phyloP scores from a whole-genome alignment of 2,888 invertebrate genomes.

The Drosophila ezoana region DNA sequence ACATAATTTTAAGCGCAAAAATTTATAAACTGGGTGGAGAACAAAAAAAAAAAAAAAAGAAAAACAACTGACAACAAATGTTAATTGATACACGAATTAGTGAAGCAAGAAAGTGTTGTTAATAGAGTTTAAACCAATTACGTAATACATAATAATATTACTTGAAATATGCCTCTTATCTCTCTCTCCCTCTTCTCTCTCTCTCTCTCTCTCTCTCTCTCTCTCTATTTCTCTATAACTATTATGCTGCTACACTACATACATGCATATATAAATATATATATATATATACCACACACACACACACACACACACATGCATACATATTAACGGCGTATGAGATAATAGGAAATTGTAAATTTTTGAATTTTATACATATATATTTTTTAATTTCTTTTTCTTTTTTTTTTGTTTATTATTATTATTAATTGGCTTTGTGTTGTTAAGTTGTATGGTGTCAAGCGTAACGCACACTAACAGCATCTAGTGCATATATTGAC shows the following conservation, averaged over 20 bases:
- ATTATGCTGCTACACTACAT: constrained; percentile 32
- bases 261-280: constrained; percentile 11
- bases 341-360: constrained; percentile 31
- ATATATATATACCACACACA: constrained; percentile 1
- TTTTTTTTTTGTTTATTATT: constrained; percentile 49
- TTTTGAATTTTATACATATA: constrained; percentile 12
- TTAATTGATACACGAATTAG: constrained; percentile 38
- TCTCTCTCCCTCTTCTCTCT: constrained; percentile 17
- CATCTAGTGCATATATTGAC: constrained; percentile 18
- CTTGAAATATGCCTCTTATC: constrained; percentile 34
- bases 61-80: constrained; percentile 62
- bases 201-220: constrained; percentile 15
- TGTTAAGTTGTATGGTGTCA: constrained; percentile 43
- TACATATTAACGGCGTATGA: constrained; percentile 23
- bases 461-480: constrained; percentile 44
- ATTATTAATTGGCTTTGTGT: constrained; percentile 70
- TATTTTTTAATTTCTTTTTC: constrained; percentile 6
- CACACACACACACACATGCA: constrained; percentile 6
- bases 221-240: constrained; percentile 10
- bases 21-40: constrained; percentile 85
- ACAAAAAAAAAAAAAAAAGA: constrained; percentile 18
- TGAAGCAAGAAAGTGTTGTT: constrained; percentile 39
- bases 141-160: constrained; percentile 42
- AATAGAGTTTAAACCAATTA: constrained; percentile 47
- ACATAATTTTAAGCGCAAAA: constrained; percentile 73